Evolutionary conservation across 2,797 vertebrate genomes (phyloP).

Genomic region (Loriculus beryllinus): DNA sequence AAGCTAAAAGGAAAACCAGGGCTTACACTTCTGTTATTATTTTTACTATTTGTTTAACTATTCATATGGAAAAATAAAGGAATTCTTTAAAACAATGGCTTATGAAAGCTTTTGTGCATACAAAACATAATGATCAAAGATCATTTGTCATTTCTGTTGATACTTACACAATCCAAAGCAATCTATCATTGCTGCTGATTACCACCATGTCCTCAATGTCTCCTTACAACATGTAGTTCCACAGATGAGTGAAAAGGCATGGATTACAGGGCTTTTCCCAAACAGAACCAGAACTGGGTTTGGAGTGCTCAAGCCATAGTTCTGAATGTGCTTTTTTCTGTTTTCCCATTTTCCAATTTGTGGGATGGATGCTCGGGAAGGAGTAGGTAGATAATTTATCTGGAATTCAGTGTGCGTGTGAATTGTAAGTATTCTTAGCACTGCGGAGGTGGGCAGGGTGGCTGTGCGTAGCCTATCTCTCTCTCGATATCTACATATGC

Average conservation of each 20-base stretch:
- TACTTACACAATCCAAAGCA: accelerated
- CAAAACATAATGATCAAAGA: not conserved
- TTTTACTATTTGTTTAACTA: not conserved
- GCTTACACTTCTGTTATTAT: not conserved
- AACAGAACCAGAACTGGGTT: not conserved
- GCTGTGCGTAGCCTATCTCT: not conserved
- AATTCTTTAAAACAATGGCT: not conserved
- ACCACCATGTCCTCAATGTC: not conserved
- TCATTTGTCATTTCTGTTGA: accelerated
- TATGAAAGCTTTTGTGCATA: not conserved
- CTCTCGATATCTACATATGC: not conserved
- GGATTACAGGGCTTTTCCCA: not conserved
- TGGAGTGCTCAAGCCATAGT: not conserved
- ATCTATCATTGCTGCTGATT: accelerated
- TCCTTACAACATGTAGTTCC: not conserved
- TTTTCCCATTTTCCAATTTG: not conserved
- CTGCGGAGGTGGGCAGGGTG: not conserved
- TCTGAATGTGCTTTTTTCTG: not conserved
- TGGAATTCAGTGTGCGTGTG: not conserved
- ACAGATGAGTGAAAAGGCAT: not conserved
- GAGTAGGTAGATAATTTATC: conserved; percentile 27
- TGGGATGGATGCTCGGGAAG: not conserved
- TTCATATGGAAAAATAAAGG: not conserved
- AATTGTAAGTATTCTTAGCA: not conserved
- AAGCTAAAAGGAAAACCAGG: not conserved